A percentile compares a stretch with the other conserved stretches of the same genome.
phyloP scores from a whole-genome alignment of 2,888 invertebrate species.

The Bugula neritina region DNA sequence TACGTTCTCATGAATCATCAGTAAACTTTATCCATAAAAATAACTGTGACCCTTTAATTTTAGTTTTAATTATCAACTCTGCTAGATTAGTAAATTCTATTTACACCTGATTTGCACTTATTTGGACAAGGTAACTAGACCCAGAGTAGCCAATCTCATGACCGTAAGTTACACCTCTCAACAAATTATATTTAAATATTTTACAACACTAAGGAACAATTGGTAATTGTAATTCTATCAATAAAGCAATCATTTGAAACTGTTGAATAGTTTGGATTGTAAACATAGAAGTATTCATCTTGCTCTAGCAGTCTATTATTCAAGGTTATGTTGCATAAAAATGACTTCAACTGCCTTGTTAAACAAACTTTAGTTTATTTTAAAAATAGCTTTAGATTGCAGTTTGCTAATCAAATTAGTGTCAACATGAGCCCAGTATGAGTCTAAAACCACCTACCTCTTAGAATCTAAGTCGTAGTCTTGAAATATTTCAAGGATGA shows the following conservation, averaged over 20 bases:
- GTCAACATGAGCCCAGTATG: too few species aligned
- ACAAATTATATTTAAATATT: background rate
- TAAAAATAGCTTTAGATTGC: too few species aligned
- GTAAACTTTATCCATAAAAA: too few species aligned
- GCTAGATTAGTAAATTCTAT: too few species aligned
- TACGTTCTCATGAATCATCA: too few species aligned
- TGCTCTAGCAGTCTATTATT: background rate
- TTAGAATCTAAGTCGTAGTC: conserved; percentile 51
- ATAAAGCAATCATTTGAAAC: background rate
- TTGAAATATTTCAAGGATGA: conserved; percentile 45
- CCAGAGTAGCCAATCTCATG: too few species aligned
- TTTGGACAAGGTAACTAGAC: too few species aligned
- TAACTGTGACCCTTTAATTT: too few species aligned
- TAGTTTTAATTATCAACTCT: too few species aligned
- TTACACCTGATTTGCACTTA: too few species aligned
- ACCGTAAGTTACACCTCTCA: background rate
- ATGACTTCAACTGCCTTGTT: background rate
- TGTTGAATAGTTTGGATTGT: background rate
- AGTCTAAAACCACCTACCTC: conserved; percentile 51
- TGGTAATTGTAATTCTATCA: background rate
- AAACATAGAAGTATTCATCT: background rate
- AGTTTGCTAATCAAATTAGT: too few species aligned
- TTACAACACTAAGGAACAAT: background rate
- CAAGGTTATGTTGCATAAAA: background rate
- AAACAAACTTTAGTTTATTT: too few species aligned